Evolutionary conservation across 2,888 invertebrate species (phyloP).

Genomic region (Arctia plantaginis): DNA sequence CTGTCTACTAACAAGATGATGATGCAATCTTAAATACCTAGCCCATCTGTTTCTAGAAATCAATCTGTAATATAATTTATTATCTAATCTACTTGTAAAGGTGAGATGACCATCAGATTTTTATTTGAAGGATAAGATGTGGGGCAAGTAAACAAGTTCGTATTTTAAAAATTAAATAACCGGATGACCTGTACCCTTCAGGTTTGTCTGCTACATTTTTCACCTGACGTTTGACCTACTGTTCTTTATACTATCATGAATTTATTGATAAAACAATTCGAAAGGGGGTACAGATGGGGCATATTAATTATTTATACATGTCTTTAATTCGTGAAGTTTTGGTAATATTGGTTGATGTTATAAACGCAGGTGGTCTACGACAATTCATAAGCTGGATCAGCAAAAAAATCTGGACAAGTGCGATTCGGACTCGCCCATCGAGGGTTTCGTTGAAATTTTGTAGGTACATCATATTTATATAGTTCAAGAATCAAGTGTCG

Average conservation of each 20-base stretch:
- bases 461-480: too few species aligned
- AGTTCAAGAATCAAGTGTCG: too few species aligned
- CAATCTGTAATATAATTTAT: neutral
- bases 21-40: slow-evolving; percentile 12
- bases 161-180: neutral
- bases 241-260: neutral
- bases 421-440: too few species aligned
- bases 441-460: too few species aligned
- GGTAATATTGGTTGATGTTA: too few species aligned
- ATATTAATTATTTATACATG: too few species aligned
- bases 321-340: too few species aligned
- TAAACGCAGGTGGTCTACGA: too few species aligned
- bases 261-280: too few species aligned
- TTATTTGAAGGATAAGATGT: neutral
- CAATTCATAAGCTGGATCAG: too few species aligned
- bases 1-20: slow-evolving; percentile 3
- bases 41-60: slow-evolving; percentile 7
- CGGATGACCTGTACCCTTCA: neutral
- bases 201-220: neutral
- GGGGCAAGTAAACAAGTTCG: neutral
- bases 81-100: neutral
- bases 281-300: too few species aligned
- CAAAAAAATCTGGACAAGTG: too few species aligned
- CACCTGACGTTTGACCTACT: neutral
- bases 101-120: neutral